Evolutionary conservation across 1,140 invertebrate genomes (phyloP), one percentile per base, ranked within the genome.

Genomic region (Teleogryllus occipitalis): DNA sequence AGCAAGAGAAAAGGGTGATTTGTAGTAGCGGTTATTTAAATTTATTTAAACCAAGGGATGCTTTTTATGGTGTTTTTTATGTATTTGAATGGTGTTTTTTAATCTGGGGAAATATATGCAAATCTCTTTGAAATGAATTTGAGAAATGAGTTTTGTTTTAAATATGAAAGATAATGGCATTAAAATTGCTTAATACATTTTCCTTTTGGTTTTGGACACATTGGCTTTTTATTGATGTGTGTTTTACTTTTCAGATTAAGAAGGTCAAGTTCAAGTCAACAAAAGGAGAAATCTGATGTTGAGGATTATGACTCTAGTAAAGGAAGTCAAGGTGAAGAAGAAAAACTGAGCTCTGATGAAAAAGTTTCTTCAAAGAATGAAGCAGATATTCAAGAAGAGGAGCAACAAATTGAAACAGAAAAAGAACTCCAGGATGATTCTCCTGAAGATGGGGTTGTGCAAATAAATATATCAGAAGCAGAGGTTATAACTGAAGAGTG

Each of bases 251-350:
- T 39, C 47, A 77, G 76, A 22, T 77, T 77, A 47, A 77, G 76
- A 8, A 77, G 76, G 48, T n/a, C 4, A 3, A 21, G 8, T 4
- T n/a, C 15, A 15, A 77, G 47, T 54, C 76, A 77, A 65, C 10
- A 14, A 5, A 77, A 21, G 48, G 76, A 77, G n/a, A 77, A 77
- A 54, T 18, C 76, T 47, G 76, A 77, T 48, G 21, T 21, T 49
- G 46, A 77, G 8, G 76, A 77, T 14, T 48, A 48, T 77, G 76
- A 77, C 18, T 47, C 47, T 22, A 21, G 8, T 18, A 47, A 47
- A 46, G 75, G 47, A 46, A 47, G 47, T 76, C 75, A 47, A 46
- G 75, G 75, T 10, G 76, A 77, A 77, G 76, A 77, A 12, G 47
- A 77, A 6, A 77, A 77, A 47, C n/a, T 48, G 0, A 12, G 47